phyloP scores from a whole-genome alignment of 2,888 invertebrate genomes.

The Spialia ferax region DNA sequence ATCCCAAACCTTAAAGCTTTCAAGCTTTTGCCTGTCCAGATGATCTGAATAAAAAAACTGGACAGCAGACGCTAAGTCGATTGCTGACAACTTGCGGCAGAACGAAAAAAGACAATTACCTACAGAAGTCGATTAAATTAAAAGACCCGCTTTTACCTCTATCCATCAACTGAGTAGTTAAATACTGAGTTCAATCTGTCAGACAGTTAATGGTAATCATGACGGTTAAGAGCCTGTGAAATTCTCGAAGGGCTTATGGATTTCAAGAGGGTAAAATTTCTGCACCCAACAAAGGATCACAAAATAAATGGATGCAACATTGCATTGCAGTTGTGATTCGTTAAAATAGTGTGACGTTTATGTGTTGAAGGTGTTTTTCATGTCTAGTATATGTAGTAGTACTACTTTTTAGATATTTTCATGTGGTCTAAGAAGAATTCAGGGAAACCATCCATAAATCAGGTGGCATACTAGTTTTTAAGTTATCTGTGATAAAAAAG shows the following conservation, averaged over 20 bases:
- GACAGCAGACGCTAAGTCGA: conserved; percentile 13
- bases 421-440: too few species aligned
- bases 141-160: neutral
- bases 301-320: too few species aligned
- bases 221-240: neutral
- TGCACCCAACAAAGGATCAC: too few species aligned
- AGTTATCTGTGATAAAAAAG: too few species aligned
- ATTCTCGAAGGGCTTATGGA: neutral
- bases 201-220: neutral
- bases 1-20: neutral
- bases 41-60: conserved; percentile 1
- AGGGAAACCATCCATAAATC: too few species aligned
- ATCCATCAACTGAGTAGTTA: neutral
- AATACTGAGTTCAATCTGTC: neutral
- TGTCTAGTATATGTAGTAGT: too few species aligned
- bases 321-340: too few species aligned
- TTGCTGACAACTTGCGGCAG: neutral
- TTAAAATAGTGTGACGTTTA: too few species aligned
- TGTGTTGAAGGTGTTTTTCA: too few species aligned
- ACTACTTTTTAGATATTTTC: too few species aligned
- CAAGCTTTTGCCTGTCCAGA: neutral
- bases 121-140: neutral
- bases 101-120: neutral
- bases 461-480: too few species aligned
- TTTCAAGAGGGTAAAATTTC: too few species aligned